Conservation (phyloP, 2,797 vertebrate species). For the Liasis olivaceus region DNA sequence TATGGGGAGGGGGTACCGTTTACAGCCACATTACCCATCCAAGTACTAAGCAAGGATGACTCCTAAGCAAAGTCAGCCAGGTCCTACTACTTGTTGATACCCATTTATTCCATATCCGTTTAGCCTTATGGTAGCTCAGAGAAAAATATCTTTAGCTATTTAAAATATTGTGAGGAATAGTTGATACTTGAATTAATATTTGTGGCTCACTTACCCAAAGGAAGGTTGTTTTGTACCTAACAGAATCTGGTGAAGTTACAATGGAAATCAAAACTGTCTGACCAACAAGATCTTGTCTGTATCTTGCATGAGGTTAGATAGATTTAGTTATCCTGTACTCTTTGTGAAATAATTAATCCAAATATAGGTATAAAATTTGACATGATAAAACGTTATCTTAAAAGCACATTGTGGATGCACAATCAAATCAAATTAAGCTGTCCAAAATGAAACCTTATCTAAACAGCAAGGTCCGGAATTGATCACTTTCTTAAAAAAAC, state of each 20-base stretch:
- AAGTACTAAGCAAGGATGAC: not conserved
- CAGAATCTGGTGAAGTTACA: not conserved
- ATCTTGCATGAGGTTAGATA: not conserved
- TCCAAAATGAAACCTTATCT: not conserved
- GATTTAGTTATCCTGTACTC: not conserved
- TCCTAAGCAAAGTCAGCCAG: not conserved
- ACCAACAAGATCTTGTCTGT: not conserved
- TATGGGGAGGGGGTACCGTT: not conserved
- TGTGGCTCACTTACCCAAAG: conserved; percentile 4
- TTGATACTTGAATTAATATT: conserved; percentile 4
- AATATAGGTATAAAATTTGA: not conserved
- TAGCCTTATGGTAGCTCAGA: not conserved
- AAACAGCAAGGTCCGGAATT: not conserved
- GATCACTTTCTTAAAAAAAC: not conserved
- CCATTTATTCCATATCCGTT: not conserved
- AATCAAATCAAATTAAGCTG: not conserved
- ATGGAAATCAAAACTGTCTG: not conserved
- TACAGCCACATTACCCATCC: not conserved
- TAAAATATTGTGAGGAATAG: not conserved
- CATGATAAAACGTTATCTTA: not conserved
- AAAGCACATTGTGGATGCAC: not conserved
- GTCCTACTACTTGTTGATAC: not conserved
- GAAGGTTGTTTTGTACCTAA: not conserved
- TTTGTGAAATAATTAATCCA: not conserved
- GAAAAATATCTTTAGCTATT: not conserved